phyloP scores from a whole-genome alignment of 1,140 invertebrate genomes.

The Macrocentrus cingulum region DNA sequence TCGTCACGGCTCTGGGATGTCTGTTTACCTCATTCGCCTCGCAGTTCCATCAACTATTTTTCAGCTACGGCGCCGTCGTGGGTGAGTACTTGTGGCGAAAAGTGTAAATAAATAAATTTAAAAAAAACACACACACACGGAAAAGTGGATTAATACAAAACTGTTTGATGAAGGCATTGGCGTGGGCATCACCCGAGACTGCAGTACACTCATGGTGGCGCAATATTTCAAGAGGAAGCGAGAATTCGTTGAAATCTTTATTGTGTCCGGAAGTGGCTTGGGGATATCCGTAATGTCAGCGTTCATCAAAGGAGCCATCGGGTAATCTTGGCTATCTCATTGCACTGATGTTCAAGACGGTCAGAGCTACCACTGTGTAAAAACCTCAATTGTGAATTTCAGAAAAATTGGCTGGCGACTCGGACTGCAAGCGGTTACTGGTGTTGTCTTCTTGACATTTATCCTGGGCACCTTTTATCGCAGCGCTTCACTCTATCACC shows the following conservation, averaged over 20 bases:
- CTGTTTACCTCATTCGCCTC: slow-evolving; percentile 86
- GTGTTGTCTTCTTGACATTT: slow-evolving; percentile 80
- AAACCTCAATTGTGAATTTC: slow-evolving; percentile 42
- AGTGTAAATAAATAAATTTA: background rate
- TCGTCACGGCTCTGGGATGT: slow-evolving; percentile 82
- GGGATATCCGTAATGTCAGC: slow-evolving; percentile 83
- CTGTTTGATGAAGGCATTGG: slow-evolving; percentile 69
- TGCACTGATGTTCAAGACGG: slow-evolving; percentile 18
- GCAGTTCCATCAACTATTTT: slow-evolving; percentile 86
- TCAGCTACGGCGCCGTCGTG: slow-evolving; percentile 74
- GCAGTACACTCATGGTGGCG: slow-evolving; percentile 86
- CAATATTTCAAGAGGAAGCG: slow-evolving; percentile 85
- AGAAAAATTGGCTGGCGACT: slow-evolving; percentile 87
- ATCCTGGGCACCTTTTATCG: slow-evolving; percentile 87
- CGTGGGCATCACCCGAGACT: slow-evolving; percentile 79
- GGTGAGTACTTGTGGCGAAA: slow-evolving; percentile 56
- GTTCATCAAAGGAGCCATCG: slow-evolving; percentile 76
- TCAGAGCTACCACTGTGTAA: no score
- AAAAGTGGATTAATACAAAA: slow-evolving; percentile 6
- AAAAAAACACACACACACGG: background rate
- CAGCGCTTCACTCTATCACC: slow-evolving; percentile 87
- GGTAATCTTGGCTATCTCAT: slow-evolving; percentile 59
- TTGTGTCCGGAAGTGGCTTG: slow-evolving; percentile 80
- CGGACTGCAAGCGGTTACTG: slow-evolving; percentile 83
- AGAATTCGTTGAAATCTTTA: slow-evolving; percentile 85